Evolutionary conservation across 2,113 vertebrate species (phyloP).

Genomic region (Clupea harengus): DNA sequence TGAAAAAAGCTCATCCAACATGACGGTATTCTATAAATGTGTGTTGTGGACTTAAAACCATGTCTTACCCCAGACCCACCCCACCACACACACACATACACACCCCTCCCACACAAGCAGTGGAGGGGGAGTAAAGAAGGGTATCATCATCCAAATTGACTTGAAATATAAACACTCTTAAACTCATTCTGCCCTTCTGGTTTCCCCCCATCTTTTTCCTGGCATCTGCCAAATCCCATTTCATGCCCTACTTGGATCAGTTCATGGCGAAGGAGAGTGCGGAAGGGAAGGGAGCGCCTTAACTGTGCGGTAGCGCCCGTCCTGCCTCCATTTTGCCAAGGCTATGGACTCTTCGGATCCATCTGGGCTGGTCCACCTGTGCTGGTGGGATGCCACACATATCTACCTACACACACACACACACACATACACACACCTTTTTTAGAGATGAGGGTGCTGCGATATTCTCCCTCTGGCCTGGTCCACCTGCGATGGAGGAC

Average conservation of each 20-base stretch:
- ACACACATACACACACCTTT: no score
- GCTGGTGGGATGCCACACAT: slow-evolving; percentile 7
- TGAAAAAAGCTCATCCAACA: slow-evolving; percentile 34
- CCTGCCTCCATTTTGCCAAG: no score
- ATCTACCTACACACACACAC: no score
- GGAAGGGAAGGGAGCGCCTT: not conserved
- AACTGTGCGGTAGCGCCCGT: no score
- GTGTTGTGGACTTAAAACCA: not conserved
- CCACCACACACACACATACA: slow-evolving; percentile 21
- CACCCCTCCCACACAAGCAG: slow-evolving; percentile 19
- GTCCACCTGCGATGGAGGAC: slow-evolving; percentile 37
- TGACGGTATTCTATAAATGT: not conserved
- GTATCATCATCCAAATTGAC: not conserved
- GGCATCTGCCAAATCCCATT: not conserved
- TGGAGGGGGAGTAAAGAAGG: not conserved
- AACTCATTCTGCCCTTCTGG: not conserved
- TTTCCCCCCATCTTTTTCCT: not conserved
- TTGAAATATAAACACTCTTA: not conserved
- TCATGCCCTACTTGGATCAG: not conserved
- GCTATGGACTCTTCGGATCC: no score
- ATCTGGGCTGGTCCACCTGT: slow-evolving; percentile 31
- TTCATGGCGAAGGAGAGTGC: not conserved
- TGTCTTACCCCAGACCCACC: not conserved
- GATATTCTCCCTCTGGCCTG: not conserved
- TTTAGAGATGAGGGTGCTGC: no score